Evolutionary conservation across 1,140 invertebrate species (phyloP).

Genomic region (Leptinotarsa lineolata): DNA sequence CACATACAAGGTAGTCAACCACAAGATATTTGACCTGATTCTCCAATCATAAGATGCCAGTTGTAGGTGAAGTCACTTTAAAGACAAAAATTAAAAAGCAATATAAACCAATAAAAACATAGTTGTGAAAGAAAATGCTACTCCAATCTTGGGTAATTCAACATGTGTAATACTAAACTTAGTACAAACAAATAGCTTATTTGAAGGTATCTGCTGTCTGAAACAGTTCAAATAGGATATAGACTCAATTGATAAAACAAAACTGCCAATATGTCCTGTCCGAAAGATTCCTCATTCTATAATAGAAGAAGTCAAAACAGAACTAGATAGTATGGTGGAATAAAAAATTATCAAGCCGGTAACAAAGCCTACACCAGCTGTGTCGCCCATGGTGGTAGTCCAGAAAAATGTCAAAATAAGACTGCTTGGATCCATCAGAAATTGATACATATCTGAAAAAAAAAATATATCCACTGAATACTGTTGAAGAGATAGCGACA

Average conservation of each 20-base stretch:
- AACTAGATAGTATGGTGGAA: background rate
- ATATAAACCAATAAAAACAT: background rate
- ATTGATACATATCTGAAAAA: constrained; percentile 7
- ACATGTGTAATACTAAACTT: background rate
- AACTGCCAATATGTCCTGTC: background rate
- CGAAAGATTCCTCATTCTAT: background rate
- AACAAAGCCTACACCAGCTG: constrained; percentile 10
- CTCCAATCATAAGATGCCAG: background rate
- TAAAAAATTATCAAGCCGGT: background rate
- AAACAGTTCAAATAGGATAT: background rate
- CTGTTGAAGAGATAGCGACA: constrained; percentile 51
- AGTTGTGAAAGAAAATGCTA: background rate
- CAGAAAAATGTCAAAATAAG: background rate
- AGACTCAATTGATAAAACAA: background rate
- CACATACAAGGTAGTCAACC: background rate
- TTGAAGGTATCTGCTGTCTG: background rate
- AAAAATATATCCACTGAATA: constrained; percentile 7
- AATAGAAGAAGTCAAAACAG: background rate
- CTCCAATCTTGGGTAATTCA: background rate
- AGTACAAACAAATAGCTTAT: background rate
- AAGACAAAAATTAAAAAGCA: background rate
- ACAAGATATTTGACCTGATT: background rate
- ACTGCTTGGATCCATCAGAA: background rate
- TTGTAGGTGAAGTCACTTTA: background rate
- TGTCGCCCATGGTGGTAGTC: background rate